Evolutionary conservation across 2,888 invertebrate species (phyloP).

Genomic region (Lycocerus yunnanus): DNA sequence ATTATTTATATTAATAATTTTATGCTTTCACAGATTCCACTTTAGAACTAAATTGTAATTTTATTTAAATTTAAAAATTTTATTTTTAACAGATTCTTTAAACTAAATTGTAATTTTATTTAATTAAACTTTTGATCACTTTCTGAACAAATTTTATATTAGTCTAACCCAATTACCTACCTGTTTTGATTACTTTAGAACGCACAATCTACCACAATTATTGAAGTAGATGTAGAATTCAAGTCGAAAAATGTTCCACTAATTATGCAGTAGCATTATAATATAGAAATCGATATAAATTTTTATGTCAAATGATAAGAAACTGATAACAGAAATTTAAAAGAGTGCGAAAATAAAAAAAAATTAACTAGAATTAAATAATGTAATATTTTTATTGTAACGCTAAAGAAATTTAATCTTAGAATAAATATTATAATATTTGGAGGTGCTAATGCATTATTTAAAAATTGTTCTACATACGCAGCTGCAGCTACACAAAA

Average conservation of each 20-base stretch:
- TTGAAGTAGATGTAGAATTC: not conserved
- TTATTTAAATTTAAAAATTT: not conserved
- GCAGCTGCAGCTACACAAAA: conserved; percentile 14
- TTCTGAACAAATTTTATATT: not conserved
- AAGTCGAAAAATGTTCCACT: too few relatives aligned
- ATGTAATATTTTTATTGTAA: not conserved
- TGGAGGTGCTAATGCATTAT: not conserved
- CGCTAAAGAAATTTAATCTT: not conserved
- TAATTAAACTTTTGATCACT: not conserved
- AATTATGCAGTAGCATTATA: too few relatives aligned
- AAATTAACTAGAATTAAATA: not conserved
- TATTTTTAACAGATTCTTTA: not conserved
- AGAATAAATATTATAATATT: not conserved
- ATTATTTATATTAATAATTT: not conserved
- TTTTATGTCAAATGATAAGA: not conserved
- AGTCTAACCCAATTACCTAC: not conserved
- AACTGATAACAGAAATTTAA: not conserved
- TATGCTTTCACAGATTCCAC: not conserved
- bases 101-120: not conserved
- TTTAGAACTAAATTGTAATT: not conserved
- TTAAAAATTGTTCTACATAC: conserved; percentile 3
- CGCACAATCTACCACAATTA: not conserved
- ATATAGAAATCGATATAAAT: not conserved
- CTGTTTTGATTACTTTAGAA: not conserved
- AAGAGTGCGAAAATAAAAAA: not conserved